These are phyloP conservation scores for Enteromius fasciolatus DNA, from an alignment of 2,797 vertebrate genomes.

Conservation along the genomic window DNA sequence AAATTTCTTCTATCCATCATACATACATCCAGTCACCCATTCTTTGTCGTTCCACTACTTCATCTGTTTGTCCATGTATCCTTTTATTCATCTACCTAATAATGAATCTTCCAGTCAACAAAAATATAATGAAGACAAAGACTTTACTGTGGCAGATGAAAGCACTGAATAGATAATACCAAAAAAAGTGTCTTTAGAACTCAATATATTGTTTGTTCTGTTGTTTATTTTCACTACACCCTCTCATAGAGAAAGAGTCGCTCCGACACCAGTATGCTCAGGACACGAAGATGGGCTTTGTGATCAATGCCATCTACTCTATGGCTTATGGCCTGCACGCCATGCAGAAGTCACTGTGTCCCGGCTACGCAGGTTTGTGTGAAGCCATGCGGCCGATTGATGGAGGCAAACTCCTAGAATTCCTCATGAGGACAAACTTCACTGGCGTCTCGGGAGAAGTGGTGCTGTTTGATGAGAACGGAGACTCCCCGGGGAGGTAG, in stretches of 20 bases:
- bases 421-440: conserved; percentile 96
- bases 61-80: neutral
- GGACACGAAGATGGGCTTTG: conserved; percentile 99
- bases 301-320: conserved; percentile 97
- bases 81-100: neutral
- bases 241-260: conserved; percentile 81
- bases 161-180: neutral
- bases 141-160: neutral
- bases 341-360: conserved; percentile 91
- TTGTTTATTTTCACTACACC: neutral
- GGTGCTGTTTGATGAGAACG: conserved; percentile 94
- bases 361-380: conserved; percentile 89
- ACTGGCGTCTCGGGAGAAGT: conserved; percentile 91
- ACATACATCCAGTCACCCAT: neutral
- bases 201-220: neutral
- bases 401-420: conserved; percentile 91
- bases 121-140: neutral
- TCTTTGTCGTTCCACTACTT: neutral
- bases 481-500: conserved; percentile 96
- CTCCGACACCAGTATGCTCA: conserved; percentile 92
- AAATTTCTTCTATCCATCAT: too few relatives aligned
- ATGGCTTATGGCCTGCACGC: conserved; percentile 95
- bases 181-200: neutral
- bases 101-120: neutral
- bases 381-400: conserved; percentile 94